Percentiles rank a stretch among this genome's conserved stretches.
Evolutionary conservation across 2,113 vertebrate genomes (phyloP).

Genomic region (Arenaria interpres): DNA sequence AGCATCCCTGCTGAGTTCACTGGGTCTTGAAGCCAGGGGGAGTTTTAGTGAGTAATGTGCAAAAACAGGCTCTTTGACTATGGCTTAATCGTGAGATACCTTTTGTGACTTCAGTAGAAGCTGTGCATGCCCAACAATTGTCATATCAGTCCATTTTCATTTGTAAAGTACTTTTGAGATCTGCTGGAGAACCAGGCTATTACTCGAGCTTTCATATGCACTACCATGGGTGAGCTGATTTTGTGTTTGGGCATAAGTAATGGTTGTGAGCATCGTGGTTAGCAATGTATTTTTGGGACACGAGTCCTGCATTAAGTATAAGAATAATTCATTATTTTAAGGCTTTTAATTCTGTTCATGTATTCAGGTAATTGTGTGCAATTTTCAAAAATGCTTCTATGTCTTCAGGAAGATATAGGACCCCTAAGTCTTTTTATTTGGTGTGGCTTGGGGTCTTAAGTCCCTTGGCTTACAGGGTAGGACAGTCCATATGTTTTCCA

Average conservation of each 20-base stretch:
- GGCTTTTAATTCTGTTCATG: not conserved
- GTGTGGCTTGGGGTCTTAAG: not conserved
- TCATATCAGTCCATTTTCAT: not conserved
- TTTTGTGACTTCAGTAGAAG: constrained; percentile 30
- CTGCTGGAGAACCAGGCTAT: not conserved
- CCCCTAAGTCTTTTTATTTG: not conserved
- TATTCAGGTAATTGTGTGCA: not conserved
- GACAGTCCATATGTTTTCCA: not conserved
- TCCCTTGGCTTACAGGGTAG: rapidly evolving
- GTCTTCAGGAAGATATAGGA: not conserved
- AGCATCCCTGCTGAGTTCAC: not conserved
- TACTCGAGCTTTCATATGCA: not conserved
- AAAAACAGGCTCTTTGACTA: constrained; percentile 26
- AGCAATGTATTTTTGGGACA: not conserved
- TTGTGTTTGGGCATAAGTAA: constrained; percentile 17
- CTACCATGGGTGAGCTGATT: not conserved
- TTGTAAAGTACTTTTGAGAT: not conserved
- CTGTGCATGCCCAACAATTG: constrained; percentile 27
- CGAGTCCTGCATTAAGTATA: not conserved
- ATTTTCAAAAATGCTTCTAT: not conserved
- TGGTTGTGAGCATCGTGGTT: not conserved
- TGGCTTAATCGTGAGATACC: not conserved
- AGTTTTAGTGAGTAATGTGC: constrained; percentile 32
- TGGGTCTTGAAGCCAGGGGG: not conserved
- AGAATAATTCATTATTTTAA: not conserved